Percentiles rank a stretch among this genome's conserved stretches.
These are phyloP conservation scores for Babylonia areolata DNA, from an alignment of 1,140 invertebrate genomes.

Conservation along the genomic window DNA sequence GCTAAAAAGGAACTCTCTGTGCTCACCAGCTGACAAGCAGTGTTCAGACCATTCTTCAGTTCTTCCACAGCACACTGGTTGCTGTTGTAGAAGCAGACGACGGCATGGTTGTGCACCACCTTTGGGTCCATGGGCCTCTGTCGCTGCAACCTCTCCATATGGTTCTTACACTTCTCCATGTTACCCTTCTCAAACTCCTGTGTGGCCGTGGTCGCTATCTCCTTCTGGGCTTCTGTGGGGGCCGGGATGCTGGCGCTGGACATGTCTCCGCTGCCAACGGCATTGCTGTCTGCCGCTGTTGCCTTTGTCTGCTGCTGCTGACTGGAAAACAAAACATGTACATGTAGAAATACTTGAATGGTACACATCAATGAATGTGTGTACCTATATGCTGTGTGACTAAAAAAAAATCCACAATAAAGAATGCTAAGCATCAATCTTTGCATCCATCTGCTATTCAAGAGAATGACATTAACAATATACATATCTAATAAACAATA, in stretches of 20 bases:
- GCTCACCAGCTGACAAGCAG: constrained; percentile 79
- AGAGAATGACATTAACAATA: too few species aligned
- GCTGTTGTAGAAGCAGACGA: constrained; percentile 84
- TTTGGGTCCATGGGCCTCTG: constrained; percentile 82
- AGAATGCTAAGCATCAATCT: too few species aligned
- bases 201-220: constrained; percentile 79
- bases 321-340: background rate
- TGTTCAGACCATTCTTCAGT: constrained; percentile 82
- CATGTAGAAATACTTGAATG: too few species aligned
- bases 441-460: too few species aligned
- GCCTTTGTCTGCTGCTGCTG: constrained; percentile 4
- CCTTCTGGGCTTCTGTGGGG: constrained; percentile 79
- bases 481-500: too few species aligned
- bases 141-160: constrained; percentile 79
- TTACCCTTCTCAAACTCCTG: constrained; percentile 80
- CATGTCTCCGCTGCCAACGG: background rate
- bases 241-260: constrained; percentile 47
- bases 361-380: too few species aligned
- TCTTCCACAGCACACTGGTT: constrained; percentile 84
- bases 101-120: constrained; percentile 84
- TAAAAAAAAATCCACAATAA: too few species aligned
- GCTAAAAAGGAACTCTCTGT: too few species aligned
- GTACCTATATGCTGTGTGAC: too few species aligned
- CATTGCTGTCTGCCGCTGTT: background rate
- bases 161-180: constrained; percentile 79